Conservation (phyloP, 2,888 invertebrate genomes). For the Cordilura impudica region DNA sequence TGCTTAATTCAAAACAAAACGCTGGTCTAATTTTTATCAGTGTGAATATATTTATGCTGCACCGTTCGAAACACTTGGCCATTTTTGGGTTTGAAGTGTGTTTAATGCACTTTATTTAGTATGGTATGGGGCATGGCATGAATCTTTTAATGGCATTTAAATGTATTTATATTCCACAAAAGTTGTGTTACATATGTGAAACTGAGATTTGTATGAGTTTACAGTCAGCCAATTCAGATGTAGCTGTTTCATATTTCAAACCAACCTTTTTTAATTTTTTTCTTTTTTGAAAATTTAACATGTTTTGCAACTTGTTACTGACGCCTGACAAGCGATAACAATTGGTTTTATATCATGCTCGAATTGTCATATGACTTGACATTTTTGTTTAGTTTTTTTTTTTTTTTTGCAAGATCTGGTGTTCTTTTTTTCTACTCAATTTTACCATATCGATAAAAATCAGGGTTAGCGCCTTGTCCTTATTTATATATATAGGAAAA, state of each 20-base stretch:
- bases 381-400: constrained; percentile 24
- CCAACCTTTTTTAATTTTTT: constrained; percentile 10
- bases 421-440: constrained; percentile 51
- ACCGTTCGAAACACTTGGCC: constrained; percentile 60
- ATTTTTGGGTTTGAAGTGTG: constrained; percentile 61
- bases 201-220: constrained; percentile 31
- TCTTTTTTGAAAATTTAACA: constrained; percentile 43
- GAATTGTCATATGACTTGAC: constrained; percentile 64
- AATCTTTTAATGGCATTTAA: constrained; percentile 63
- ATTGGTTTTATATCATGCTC: constrained; percentile 65
- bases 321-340: constrained; percentile 69
- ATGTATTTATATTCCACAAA: constrained; percentile 62
- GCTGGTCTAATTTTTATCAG: too few species aligned
- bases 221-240: constrained; percentile 20
- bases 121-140: not conserved
- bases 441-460: constrained; percentile 62
- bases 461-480: constrained; percentile 62
- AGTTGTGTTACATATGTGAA: constrained; percentile 58
- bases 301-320: constrained; percentile 64
- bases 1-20: too few species aligned
- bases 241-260: constrained; percentile 37
- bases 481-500: constrained; percentile 37
- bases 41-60: constrained; percentile 4
- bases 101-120: not conserved
- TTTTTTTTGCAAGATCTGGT: constrained; percentile 36